phyloP scores from a whole-genome alignment of 2,113 vertebrate species.

The Xiphorhynchus elegans region DNA sequence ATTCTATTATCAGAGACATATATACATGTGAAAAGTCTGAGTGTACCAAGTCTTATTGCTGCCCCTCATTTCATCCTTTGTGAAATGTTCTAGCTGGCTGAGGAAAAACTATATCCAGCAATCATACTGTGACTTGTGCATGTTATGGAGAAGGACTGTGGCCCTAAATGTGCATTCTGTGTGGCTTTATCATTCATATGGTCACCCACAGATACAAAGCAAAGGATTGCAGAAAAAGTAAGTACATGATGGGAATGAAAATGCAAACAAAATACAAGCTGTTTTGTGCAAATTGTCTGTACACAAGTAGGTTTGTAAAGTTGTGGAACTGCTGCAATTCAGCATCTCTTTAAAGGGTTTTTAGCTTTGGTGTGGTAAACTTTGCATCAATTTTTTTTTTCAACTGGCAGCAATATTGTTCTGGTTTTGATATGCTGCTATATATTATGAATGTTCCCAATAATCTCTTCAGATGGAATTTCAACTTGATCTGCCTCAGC shows the following conservation, averaged over 20 bases:
- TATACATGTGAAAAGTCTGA: background rate
- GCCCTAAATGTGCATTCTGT: background rate
- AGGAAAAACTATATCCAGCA: background rate
- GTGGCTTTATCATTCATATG: rapidly evolving
- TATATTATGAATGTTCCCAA: background rate
- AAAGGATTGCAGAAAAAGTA: background rate
- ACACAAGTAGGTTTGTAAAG: background rate
- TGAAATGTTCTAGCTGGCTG: background rate
- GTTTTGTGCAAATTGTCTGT: background rate
- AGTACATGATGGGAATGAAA: background rate
- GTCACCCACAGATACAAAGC: background rate
- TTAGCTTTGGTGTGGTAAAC: background rate
- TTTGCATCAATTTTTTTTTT: background rate
- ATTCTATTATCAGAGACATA: background rate
- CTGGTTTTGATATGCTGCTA: background rate
- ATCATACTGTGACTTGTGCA: background rate
- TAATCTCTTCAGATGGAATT: background rate
- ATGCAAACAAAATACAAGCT: background rate
- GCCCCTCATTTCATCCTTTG: background rate
- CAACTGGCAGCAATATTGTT: background rate
- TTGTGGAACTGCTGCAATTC: background rate
- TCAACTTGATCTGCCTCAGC: background rate
- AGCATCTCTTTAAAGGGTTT: background rate
- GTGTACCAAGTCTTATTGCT: background rate
- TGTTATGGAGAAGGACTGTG: background rate